phyloP scores from a whole-genome alignment of 1,140 invertebrate genomes.

The Bradysia coprophila region DNA sequence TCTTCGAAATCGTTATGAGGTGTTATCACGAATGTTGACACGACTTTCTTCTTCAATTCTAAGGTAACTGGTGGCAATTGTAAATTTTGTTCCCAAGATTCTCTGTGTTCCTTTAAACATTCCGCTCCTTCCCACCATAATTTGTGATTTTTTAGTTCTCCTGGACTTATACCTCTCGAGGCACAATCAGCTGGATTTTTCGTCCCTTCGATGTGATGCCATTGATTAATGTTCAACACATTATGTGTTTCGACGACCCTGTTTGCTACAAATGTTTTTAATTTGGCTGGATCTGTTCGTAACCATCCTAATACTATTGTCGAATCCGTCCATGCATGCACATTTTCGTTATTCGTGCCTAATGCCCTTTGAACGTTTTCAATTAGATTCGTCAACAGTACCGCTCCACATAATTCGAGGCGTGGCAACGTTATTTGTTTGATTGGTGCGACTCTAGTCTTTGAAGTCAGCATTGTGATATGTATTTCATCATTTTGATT shows the following conservation, averaged over 20 bases:
- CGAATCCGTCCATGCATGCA: too few species aligned
- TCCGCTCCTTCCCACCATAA: slow-evolving; percentile 3
- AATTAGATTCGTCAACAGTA: slow-evolving; percentile 7
- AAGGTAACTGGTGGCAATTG: neutral
- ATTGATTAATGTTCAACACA: slow-evolving; percentile 5
- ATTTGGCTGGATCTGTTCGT: slow-evolving; percentile 8
- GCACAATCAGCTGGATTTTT: too few species aligned
- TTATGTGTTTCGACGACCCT: too few species aligned
- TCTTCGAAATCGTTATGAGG: neutral
- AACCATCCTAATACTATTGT: too few species aligned
- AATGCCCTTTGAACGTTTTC: slow-evolving; percentile 1
- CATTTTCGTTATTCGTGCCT: neutral
- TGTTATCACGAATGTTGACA: neutral
- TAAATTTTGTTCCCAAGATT: neutral
- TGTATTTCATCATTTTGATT: slow-evolving; percentile 5
- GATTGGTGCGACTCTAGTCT: slow-evolving; percentile 20
- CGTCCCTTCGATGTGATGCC: too few species aligned
- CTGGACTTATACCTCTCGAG: slow-evolving; percentile 3
- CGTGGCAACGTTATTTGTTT: slow-evolving; percentile 10
- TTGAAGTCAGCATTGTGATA: slow-evolving; percentile 14
- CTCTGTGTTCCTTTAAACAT: neutral
- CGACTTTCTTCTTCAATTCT: slow-evolving; percentile 7
- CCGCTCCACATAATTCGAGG: slow-evolving; percentile 12
- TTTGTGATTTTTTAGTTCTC: slow-evolving; percentile 4
- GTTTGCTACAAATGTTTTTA: slow-evolving; percentile 18